Evolutionary conservation across 2,888 invertebrate species (phyloP).

Genomic region (Drepanosiphum platanoidis): DNA sequence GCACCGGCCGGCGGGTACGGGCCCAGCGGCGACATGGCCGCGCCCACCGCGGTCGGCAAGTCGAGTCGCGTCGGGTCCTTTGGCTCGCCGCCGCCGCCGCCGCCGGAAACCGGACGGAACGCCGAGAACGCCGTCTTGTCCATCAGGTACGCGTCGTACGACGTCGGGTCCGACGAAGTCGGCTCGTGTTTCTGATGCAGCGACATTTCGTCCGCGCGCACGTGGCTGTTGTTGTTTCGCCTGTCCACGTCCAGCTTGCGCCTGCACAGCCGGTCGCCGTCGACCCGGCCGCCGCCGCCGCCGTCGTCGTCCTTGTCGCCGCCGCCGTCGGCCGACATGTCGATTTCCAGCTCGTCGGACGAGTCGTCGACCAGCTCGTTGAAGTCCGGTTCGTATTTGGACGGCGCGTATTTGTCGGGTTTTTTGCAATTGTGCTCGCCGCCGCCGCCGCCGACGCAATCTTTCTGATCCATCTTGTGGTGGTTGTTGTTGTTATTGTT

Average conservation of each 20-base stretch:
- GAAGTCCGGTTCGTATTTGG: slow-evolving; percentile 78
- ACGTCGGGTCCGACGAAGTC: slow-evolving; percentile 27
- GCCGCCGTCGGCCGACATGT: slow-evolving; percentile 76
- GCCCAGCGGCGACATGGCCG: slow-evolving; percentile 68
- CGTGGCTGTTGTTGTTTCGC: slow-evolving; percentile 63
- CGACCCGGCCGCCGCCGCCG: slow-evolving; percentile 67
- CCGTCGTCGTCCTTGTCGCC: slow-evolving; percentile 70
- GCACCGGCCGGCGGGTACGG: slow-evolving; percentile 76
- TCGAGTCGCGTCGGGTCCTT: slow-evolving; percentile 66
- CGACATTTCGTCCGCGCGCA: slow-evolving; percentile 58
- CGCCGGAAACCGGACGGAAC: slow-evolving; percentile 77
- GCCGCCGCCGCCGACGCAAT: too few relatives aligned
- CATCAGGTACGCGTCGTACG: slow-evolving; percentile 53
- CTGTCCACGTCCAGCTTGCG: slow-evolving; percentile 64
- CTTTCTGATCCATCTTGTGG: slow-evolving; percentile 56
- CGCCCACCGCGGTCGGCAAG: slow-evolving; percentile 64
- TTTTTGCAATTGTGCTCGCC: slow-evolving; percentile 42
- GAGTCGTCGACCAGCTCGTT: slow-evolving; percentile 79
- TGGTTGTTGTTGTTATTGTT: too few relatives aligned
- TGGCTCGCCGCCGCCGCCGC: slow-evolving; percentile 65
- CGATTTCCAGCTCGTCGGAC: slow-evolving; percentile 81
- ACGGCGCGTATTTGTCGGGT: slow-evolving; percentile 68
- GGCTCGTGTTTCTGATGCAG: slow-evolving; percentile 1
- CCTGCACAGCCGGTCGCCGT: slow-evolving; percentile 67
- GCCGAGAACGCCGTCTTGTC: slow-evolving; percentile 75